Base-by-base conservation (phyloP, 1,140 invertebrate genomes). In the Sycophaga agraensis region DNA sequence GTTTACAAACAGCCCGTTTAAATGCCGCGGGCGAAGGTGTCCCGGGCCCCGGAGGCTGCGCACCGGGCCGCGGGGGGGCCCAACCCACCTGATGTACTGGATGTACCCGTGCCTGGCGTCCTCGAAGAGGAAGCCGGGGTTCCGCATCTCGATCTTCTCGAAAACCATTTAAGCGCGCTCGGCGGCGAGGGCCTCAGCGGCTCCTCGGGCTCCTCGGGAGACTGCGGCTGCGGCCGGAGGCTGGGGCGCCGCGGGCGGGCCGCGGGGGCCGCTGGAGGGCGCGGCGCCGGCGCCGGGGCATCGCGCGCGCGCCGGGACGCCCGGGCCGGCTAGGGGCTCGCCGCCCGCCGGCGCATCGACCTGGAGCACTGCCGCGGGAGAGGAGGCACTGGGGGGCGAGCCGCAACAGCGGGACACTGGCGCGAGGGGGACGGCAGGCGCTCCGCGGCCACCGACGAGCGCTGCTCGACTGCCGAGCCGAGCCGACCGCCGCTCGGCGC, bases 21-120 rank as follows among this genome's bases (percentile, higher is more conserved):
- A n/a, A n/a, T n/a, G n/a, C n/a, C n/a, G n/a, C n/a, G n/a, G n/a
- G n/a, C n/a, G n/a, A n/a, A n/a, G n/a, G n/a, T n/a, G n/a, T n/a
- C n/a, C n/a, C n/a, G n/a, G n/a, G n/a, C n/a, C n/a, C n/a, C n/a
- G n/a, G n/a, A n/a, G n/a, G n/a, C n/a, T n/a, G n/a, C n/a, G n/a
- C n/a, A n/a, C n/a, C n/a, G n/a, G n/a, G n/a, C n/a, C n/a, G n/a
- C n/a, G n/a, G n/a, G n/a, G n/a, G n/a, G n/a, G n/a, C n/a, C 28
- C 12, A 48, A 22, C 54, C n/a, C 39, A 81, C 79, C 79, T 81
- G 58, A 81, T 77, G 53, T 81, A 79, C 39, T 80, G 79, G 66
- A 80, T 80, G 48, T 80, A 81, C 68, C 79, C 79, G 57, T 81
- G 79, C 65, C 79, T 75, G 57, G 79, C 78, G 53, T 81, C 76